Conservation (phyloP, 2,888 invertebrate genomes). For the Zaprionus lineosus region DNA sequence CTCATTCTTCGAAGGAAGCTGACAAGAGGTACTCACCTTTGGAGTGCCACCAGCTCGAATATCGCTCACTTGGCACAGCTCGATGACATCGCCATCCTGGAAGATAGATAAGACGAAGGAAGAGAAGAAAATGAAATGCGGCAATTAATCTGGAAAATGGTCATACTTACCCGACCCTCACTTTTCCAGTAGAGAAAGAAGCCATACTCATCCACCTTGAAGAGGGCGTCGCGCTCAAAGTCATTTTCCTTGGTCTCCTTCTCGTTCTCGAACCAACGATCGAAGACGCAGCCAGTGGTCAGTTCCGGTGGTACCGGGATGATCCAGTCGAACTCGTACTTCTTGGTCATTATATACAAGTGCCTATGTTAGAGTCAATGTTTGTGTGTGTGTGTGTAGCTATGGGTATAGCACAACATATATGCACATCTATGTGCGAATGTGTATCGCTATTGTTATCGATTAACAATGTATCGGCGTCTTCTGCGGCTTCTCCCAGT, state of each 20-base stretch:
- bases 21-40: conserved; percentile 91
- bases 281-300: conserved; percentile 93
- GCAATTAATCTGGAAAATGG: not conserved
- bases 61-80: conserved; percentile 99
- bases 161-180: conserved; percentile 92
- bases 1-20: no score
- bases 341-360: conserved; percentile 92
- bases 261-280: conserved; percentile 97
- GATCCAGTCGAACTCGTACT: conserved; percentile 99
- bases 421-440: conserved; percentile 22
- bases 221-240: conserved; percentile 92
- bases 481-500: not conserved
- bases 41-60: conserved; percentile 96
- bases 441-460: not conserved
- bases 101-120: not conserved
- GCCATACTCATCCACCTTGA: conserved; percentile 98
- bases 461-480: not conserved
- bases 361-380: conserved; percentile 24
- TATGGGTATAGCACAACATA: conserved; percentile 38
- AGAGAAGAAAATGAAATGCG: not conserved
- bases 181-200: conserved; percentile 99
- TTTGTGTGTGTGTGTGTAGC: conserved; percentile 30
- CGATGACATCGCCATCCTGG: conserved; percentile 99
- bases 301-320: conserved; percentile 93
- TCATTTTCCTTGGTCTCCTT: conserved; percentile 92